These are phyloP conservation scores for Choloepus didactylus DNA, from an alignment of 2,797 vertebrate species.

Conservation along the genomic window DNA sequence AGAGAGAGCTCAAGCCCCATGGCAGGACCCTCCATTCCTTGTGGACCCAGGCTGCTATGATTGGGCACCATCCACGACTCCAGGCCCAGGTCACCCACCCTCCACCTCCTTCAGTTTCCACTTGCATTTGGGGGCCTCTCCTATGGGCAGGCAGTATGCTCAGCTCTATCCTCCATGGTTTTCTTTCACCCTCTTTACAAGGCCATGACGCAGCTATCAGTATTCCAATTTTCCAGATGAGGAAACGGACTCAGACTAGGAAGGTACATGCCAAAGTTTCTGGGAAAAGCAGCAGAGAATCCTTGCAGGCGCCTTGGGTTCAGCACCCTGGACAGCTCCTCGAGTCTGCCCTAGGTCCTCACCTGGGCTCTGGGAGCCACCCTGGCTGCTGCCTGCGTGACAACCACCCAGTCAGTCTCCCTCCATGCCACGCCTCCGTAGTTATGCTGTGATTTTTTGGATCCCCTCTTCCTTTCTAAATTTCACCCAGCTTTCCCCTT, in stretches of 20 bases:
- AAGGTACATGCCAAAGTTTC: neutral
- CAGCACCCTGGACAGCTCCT: slow-evolving; percentile 39
- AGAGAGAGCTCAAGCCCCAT: too few relatives aligned
- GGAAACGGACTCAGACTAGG: neutral
- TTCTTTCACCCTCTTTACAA: neutral
- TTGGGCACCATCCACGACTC: neutral
- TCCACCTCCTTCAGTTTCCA: too few relatives aligned
- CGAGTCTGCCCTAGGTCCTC: neutral
- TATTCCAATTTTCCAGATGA: neutral
- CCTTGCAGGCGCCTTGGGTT: accelerated
- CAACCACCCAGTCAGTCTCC: neutral
- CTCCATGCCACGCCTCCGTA: neutral
- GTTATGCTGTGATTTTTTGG: neutral
- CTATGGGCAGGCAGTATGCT: accelerated
- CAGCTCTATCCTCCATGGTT: accelerated
- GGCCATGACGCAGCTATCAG: neutral
- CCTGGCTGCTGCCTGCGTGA: neutral
- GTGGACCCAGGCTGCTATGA: neutral
- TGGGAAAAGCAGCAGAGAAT: neutral
- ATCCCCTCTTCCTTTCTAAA: neutral
- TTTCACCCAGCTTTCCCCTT: neutral
- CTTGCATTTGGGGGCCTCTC: neutral
- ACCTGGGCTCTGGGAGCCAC: neutral
- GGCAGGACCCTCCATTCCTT: neutral
- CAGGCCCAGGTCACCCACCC: neutral